Evolutionary conservation across 2,113 vertebrate genomes (phyloP).

Genomic region (Dolichotis patagonum): DNA sequence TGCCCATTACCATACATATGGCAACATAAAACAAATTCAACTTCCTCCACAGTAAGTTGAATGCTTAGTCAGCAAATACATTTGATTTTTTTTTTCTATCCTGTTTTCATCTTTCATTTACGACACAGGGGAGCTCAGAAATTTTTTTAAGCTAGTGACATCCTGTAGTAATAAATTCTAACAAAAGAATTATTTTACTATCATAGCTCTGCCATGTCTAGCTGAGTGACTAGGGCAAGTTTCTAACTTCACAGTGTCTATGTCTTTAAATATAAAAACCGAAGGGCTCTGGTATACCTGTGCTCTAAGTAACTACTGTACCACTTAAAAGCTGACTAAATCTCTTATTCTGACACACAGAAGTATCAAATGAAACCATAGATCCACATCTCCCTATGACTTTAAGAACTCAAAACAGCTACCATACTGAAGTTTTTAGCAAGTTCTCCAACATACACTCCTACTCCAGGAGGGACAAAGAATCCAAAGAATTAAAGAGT

Average conservation of each 20-base stretch:
- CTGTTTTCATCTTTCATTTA: slow-evolving; percentile 37
- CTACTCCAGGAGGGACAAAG: neutral
- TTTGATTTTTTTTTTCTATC: neutral
- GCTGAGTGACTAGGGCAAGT: neutral
- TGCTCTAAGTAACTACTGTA: neutral
- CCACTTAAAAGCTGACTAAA: neutral
- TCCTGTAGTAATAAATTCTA: neutral
- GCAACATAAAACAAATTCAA: neutral
- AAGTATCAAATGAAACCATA: slow-evolving; percentile 9
- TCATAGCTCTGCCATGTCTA: neutral
- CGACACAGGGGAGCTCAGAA: neutral
- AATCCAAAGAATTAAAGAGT: neutral
- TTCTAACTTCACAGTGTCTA: neutral
- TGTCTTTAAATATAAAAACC: neutral
- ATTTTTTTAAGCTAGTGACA: neutral
- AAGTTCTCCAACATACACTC: neutral
- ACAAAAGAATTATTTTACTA: neutral
- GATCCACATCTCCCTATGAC: neutral
- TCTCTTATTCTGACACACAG: neutral
- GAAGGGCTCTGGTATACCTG: neutral
- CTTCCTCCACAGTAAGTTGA: neutral
- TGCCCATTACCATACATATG: neutral
- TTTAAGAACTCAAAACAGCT: neutral
- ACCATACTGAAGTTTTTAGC: neutral
- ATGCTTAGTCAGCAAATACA: neutral